Percentiles rank a stretch among this genome's conserved stretches.
phyloP scores from a whole-genome alignment of 1,140 invertebrate genomes.

The Diorhabda elongata region DNA sequence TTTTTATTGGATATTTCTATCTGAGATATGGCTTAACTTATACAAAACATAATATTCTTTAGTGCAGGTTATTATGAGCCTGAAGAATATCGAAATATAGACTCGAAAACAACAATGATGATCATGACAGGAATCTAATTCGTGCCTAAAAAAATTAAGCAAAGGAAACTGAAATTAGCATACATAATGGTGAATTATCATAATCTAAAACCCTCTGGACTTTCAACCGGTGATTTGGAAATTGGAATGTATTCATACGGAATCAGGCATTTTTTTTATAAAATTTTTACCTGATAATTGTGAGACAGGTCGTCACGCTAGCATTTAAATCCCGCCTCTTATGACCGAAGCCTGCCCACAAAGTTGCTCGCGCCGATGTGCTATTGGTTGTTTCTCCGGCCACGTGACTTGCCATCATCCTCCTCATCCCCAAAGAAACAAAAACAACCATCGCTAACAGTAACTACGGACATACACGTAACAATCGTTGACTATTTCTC shows the following conservation, averaged over 20 bases:
- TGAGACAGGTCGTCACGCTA: conserved; percentile 41
- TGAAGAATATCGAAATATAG: too few species aligned
- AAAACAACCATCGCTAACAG: conserved; percentile 48
- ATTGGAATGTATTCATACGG: conserved; percentile 28
- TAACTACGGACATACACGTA: conserved; percentile 46
- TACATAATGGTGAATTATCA: conserved; percentile 11
- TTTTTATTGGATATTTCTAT: too few species aligned
- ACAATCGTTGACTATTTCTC: conserved; percentile 47
- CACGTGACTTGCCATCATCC: conserved; percentile 47
- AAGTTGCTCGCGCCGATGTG: conserved; percentile 26
- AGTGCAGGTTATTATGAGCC: too few species aligned
- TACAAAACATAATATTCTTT: too few species aligned
- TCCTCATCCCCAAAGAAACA: conserved; percentile 48
- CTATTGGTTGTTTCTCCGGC: conserved; percentile 36
- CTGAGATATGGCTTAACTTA: too few species aligned
- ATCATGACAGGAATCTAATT: neutral
- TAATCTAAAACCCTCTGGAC: conserved; percentile 6
- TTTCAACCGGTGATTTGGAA: conserved; percentile 11
- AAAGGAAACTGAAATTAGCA: conserved; percentile 9
- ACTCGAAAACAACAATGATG: neutral
- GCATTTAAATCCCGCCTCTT: conserved; percentile 38
- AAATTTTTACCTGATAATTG: conserved; percentile 45
- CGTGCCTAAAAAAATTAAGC: neutral
- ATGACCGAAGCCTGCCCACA: conserved; percentile 30
- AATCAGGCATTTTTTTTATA: conserved; percentile 38